These are phyloP conservation scores for Parazoanthus swiftii DNA, from an alignment of 92 coral and sea anemone genomes.

Conservation along the genomic window DNA sequence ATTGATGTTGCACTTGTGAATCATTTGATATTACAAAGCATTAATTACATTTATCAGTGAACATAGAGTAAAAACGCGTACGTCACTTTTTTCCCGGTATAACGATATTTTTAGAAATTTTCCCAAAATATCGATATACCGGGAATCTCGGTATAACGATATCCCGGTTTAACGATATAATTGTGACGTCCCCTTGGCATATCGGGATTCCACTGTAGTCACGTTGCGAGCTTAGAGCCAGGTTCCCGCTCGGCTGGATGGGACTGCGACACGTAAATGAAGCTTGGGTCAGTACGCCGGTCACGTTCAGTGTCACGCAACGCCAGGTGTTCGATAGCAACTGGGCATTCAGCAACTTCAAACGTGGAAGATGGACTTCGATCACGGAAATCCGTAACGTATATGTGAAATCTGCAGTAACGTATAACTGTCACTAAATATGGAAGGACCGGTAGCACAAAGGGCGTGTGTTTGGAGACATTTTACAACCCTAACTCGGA, in stretches of 20 bases:
- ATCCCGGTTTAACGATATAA: no score
- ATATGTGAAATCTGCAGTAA: neutral
- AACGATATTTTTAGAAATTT: no score
- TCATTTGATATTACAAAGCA: no score
- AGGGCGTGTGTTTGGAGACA: conserved; percentile 33
- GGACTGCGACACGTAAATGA: neutral
- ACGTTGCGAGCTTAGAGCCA: no score
- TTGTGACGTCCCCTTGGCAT: no score
- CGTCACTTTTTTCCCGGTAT: no score
- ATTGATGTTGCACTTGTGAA: no score
- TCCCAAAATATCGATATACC: no score
- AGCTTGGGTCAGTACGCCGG: neutral
- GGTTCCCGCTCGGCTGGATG: neutral
- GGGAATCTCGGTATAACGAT: no score
- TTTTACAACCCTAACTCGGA: conserved; percentile 37
- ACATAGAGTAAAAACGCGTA: no score
- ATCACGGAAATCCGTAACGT: neutral
- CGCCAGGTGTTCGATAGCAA: neutral
- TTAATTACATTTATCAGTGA: no score
- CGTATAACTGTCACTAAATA: neutral
- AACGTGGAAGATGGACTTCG: neutral
- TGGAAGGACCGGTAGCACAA: conserved; percentile 18
- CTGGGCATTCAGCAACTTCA: neutral
- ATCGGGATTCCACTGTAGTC: no score
- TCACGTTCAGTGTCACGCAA: neutral